phyloP scores from a whole-genome alignment of 2,113 vertebrate species.

The Ailuropoda melanoleuca region DNA sequence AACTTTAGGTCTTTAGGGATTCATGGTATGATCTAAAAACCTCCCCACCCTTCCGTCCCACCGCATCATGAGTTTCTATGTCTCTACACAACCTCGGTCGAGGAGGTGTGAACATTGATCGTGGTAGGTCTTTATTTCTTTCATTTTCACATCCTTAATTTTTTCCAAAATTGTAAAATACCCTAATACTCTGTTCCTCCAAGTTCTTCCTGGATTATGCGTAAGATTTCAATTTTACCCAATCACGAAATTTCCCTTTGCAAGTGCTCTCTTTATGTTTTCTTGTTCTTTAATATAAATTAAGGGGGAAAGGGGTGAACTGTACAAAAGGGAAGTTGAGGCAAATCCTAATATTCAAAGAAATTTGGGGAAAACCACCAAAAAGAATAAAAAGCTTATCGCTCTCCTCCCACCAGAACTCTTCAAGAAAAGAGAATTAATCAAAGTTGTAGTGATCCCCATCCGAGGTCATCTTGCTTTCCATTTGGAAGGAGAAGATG shows the following conservation, averaged over 20 bases:
- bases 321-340: not conserved
- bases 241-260: not conserved
- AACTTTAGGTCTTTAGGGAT: not conserved
- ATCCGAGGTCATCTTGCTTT: not conserved
- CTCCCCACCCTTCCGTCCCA: too few species aligned
- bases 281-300: not conserved
- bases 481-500: not conserved
- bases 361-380: not conserved
- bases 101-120: not conserved
- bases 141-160: not conserved
- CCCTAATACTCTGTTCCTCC: not conserved
- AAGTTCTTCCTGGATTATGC: not conserved
- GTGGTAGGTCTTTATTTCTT: not conserved
- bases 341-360: not conserved
- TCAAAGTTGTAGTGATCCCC: not conserved
- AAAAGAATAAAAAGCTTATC: not conserved
- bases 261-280: not conserved
- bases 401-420: not conserved
- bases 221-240: not conserved
- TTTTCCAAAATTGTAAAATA: not conserved
- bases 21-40: not conserved
- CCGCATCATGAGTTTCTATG: not conserved
- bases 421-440: not conserved
- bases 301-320: not conserved
- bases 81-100: not conserved